phyloP scores from a whole-genome alignment of 2,113 vertebrate species.

The Actenoides hombroni region DNA sequence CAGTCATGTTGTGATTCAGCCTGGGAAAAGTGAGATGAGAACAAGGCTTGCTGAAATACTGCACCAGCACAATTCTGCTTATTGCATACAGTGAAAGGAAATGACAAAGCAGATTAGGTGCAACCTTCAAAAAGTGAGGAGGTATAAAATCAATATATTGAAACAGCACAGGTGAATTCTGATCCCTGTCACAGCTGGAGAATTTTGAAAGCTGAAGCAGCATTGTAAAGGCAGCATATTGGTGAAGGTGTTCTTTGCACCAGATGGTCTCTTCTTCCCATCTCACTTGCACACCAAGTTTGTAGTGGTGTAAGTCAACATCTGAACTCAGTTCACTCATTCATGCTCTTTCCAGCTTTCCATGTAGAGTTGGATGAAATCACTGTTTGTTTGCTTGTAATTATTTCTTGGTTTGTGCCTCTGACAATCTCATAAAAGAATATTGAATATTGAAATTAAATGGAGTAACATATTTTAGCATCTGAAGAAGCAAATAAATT shows the following conservation, averaged over 20 bases:
- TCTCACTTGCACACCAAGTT: neutral
- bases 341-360: neutral
- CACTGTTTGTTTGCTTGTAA: neutral
- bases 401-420: neutral
- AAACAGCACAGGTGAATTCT: rapidly evolving
- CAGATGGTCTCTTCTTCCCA: neutral
- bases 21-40: neutral
- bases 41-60: neutral
- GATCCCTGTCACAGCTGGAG: neutral
- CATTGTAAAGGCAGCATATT: neutral
- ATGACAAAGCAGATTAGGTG: neutral
- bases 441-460: neutral
- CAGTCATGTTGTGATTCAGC: neutral
- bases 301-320: neutral
- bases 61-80: neutral
- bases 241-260: neutral
- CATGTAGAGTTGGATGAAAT: rapidly evolving
- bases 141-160: neutral
- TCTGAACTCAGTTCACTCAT: neutral
- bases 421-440: neutral
- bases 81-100: neutral
- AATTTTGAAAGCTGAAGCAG: neutral
- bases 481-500: neutral
- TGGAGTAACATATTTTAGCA: neutral
- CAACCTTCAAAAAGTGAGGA: neutral